Evolutionary conservation across 2,888 invertebrate genomes (phyloP).

Genomic region (Zeuzera pyrina): DNA sequence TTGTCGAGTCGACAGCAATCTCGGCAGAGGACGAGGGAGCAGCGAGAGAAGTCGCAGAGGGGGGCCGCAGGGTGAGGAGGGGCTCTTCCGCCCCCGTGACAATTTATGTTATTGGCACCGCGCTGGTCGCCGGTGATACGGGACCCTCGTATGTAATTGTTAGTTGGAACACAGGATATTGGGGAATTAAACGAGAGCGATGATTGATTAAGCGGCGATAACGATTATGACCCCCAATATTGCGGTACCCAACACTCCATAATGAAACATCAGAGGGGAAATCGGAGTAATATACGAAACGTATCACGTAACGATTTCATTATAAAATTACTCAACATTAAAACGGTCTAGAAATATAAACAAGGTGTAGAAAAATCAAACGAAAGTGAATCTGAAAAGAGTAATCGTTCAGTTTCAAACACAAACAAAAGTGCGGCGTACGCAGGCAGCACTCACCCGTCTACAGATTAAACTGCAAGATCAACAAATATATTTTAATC

Average conservation of each 20-base stretch:
- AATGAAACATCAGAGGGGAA: conserved; percentile 45
- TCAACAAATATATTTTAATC: conserved; percentile 70
- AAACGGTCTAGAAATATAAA: conserved; percentile 27
- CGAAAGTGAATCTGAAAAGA: conserved; percentile 38
- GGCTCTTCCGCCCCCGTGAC: conserved; percentile 59
- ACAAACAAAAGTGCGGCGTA: conserved; percentile 35
- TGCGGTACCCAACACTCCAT: conserved; percentile 33
- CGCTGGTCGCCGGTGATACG: conserved; percentile 54
- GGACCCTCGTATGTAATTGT: conserved; percentile 67
- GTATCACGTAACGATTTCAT: no score
- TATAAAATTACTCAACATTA: no score
- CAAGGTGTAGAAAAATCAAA: conserved; percentile 24
- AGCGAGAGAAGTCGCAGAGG: conserved; percentile 16
- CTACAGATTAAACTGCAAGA: conserved; percentile 60
- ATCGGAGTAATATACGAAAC: no score
- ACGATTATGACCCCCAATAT: conserved; percentile 49
- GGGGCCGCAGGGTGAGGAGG: conserved; percentile 17
- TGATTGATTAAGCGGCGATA: conserved; percentile 66
- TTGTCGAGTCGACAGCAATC: conserved; percentile 66
- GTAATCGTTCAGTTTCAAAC: conserved; percentile 26
- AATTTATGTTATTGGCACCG: conserved; percentile 69
- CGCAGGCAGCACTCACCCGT: conserved; percentile 33
- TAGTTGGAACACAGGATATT: conserved; percentile 67
- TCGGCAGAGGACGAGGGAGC: conserved; percentile 23
- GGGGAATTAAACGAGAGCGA: conserved; percentile 62